Evolutionary conservation across 2,797 vertebrate genomes (phyloP), one percentile per base, ranked within the genome.

Genomic region (Amazonetta brasiliensis): DNA sequence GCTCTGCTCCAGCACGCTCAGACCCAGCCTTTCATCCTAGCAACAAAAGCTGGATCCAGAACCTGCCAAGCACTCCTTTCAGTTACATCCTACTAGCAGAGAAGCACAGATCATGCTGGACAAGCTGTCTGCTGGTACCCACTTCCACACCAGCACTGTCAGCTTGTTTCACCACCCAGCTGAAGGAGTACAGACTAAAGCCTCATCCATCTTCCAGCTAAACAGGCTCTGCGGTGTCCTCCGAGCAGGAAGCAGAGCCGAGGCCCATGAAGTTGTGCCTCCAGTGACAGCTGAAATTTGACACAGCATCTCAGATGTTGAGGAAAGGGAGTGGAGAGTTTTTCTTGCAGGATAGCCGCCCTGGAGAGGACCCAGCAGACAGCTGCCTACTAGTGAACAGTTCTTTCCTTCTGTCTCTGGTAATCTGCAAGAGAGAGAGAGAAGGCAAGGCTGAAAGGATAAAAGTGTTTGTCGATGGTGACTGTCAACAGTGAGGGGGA

Each of bases 381-480:
- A 37, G 81, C 26, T 54, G 63, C 80, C 35, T 7, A 6, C 98
- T 99, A 99, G 97, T 99, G 99, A 75, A 99, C 99, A 5, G 99
- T 99, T 96, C 99, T 98, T 94, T 99, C 99, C 98, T 99, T 99
- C 97, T 99, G 99, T 77, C 99, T 98, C 96, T 99, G 99, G 98
- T 99, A 99, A 96, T 99, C 99, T 99, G 95, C 84, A 50, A 87
- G 41, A 85, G 88, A 86, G 77, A 21, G 79, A 21, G 79, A 86
- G 39, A 94, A 79, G 43, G 58, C 54, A 75, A n/a, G 33, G 85
- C 52, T 92, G 35, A 84, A 30, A 31, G 18, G 11, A 41, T 11
- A 54, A 4, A 1, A 1, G 39, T 11, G 9, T 26, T 19, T 1
- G 1, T 64, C 5, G 8, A 30, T 4, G 25, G 15, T 55, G 43